Evolutionary conservation across 2,113 vertebrate species (phyloP), one percentile per base, ranked within the genome.

Genomic region (Saccopteryx bilineata): DNA sequence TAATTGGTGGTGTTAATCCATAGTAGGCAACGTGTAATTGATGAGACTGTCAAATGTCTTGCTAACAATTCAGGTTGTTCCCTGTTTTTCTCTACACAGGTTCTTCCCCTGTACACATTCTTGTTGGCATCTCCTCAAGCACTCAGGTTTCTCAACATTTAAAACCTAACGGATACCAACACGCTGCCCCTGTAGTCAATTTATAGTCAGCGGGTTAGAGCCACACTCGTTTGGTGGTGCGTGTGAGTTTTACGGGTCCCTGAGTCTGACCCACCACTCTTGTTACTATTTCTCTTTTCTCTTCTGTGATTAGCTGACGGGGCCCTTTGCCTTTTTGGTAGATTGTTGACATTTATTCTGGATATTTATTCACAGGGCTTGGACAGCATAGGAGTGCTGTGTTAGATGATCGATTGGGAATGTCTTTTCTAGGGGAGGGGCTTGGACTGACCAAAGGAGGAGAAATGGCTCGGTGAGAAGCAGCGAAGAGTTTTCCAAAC

Each of bases 1-100:
- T 9, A 46, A 28, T 0, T 14, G 46, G 69, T 17, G 31, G 33
- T 10, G n/a, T 21, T 4, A 9, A 0, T 31, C 23, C 7, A 0
- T 1, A 28, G 18, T 3, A 8, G 0, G 28, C 5, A 5, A 7
- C 1, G 1, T 0, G 0, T 5, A 2, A 15, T 31, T 19, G 50
- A 8, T 0, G 2, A 58, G 33, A 8, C 26, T 2, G 17, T 12
- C 52, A 54, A 2, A 5, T 0, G 1, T 48, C 33, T 11, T 8
- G 12, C 14, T 1, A 14, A 6, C 31, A 24, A 19, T 50, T 72
- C 21, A 19, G 48, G 9, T 28, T 33, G 14, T 28, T 69, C n/a
- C 52, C 19, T 31, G 28, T 10, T 31, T 46, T 50, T 65, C 26
- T 8, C 31, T 7, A 8, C 56, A 12, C 4, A 54, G 19, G 23